These are phyloP conservation scores for Invenusta paracnida DNA, from an alignment of 2,888 invertebrate species.

Conservation along the genomic window DNA sequence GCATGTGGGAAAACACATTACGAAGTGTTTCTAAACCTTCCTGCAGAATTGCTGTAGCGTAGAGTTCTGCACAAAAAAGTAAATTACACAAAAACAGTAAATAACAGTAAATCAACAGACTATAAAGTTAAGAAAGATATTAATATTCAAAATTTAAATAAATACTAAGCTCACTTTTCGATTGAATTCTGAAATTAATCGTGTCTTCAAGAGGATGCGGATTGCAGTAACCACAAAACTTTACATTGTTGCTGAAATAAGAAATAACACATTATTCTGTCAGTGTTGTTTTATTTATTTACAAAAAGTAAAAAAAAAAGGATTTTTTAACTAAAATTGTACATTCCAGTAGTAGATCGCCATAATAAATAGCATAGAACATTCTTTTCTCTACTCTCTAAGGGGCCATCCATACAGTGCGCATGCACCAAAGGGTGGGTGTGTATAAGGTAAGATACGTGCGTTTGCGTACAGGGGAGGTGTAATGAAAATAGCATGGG, in stretches of 20 bases:
- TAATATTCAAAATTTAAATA: too few species aligned
- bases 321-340: too few species aligned
- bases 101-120: too few species aligned
- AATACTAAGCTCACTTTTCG: not conserved
- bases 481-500: not conserved
- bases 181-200: slow-evolving; percentile 24
- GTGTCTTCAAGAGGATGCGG: slow-evolving; percentile 37
- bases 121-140: too few species aligned
- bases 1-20: not conserved
- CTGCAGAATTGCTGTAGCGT: not conserved
- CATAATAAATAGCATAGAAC: too few species aligned
- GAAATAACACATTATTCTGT: not conserved
- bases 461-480: not conserved
- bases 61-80: not conserved
- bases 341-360: too few species aligned
- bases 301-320: too few species aligned
- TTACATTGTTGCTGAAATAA: not conserved
- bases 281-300: too few species aligned
- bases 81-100: not conserved
- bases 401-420: not conserved
- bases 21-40: not conserved
- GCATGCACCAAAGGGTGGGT: not conserved
- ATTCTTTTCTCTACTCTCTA: too few species aligned
- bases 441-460: not conserved
- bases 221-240: slow-evolving; percentile 36